Percentiles rank a stretch among this genome's conserved stretches.
These are phyloP conservation scores for Holothuria scabra DNA, from an alignment of 53 echinoderm and acorn worm genomes.

Conservation along the genomic window DNA sequence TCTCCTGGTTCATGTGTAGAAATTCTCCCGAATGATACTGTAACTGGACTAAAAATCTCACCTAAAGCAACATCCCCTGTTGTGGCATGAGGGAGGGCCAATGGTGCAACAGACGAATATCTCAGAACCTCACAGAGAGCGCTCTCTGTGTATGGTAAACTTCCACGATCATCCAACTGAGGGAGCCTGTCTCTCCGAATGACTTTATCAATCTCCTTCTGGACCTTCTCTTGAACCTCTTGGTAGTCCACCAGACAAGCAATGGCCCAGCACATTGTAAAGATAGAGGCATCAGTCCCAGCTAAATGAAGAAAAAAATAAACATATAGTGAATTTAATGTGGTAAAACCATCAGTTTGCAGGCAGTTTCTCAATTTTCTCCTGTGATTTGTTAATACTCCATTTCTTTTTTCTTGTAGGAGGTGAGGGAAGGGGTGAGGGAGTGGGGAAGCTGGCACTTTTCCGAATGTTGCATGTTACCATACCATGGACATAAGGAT, in stretches of 20 bases:
- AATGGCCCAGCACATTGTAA: constrained; percentile 61
- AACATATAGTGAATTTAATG: background rate
- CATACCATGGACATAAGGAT: too few relatives aligned
- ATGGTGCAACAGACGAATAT: constrained; percentile 30
- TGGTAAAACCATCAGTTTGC: too few relatives aligned
- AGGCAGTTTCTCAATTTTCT: too few relatives aligned
- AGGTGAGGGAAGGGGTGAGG: too few relatives aligned
- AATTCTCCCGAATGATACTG: too few relatives aligned
- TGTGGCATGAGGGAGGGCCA: constrained; percentile 53
- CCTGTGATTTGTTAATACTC: too few relatives aligned
- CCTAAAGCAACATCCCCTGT: constrained; percentile 47
- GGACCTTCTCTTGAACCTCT: constrained; percentile 59
- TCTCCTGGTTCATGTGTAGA: too few relatives aligned
- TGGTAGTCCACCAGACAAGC: constrained; percentile 46
- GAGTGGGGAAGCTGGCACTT: too few relatives aligned
- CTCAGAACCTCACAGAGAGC: constrained; percentile 56
- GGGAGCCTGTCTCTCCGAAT: constrained; percentile 61
- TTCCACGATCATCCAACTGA: constrained; percentile 47
- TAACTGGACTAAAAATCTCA: background rate
- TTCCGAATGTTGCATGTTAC: too few relatives aligned
- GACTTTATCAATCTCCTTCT: constrained; percentile 60
- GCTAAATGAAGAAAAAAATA: constrained; percentile 7
- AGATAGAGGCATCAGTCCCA: constrained; percentile 59
- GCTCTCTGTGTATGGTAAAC: constrained; percentile 60
- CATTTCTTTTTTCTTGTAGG: too few relatives aligned